Evolutionary conservation across 2,888 invertebrate genomes (phyloP).

Genomic region (Dasysyrphus tricinctus): DNA sequence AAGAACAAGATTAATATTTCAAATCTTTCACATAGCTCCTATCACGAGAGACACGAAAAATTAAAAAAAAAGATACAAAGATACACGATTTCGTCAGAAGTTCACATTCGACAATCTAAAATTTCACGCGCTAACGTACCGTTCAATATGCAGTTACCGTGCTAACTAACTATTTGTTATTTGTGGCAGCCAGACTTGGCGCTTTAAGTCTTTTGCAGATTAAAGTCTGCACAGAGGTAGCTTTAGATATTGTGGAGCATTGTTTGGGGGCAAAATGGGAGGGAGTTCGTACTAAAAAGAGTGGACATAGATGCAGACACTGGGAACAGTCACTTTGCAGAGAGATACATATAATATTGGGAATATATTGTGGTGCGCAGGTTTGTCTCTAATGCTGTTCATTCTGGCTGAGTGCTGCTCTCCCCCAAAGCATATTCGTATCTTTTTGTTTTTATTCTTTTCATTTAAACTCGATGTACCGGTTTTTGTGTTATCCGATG

Average conservation of each 20-base stretch:
- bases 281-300: constrained; percentile 63
- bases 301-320: constrained; percentile 39
- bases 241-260: constrained; percentile 9
- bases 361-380: constrained; percentile 51
- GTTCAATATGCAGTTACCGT: constrained; percentile 71
- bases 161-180: constrained; percentile 70
- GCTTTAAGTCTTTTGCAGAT: constrained; percentile 45
- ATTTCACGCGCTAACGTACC: constrained; percentile 64
- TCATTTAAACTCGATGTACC: constrained; percentile 64
- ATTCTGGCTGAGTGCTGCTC: constrained; percentile 1
- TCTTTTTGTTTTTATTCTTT: constrained; percentile 46
- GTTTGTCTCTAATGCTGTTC: too few species aligned
- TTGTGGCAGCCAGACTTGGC: constrained; percentile 34
- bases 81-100: constrained; percentile 53
- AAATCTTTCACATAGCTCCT: constrained; percentile 41
- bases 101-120: constrained; percentile 13
- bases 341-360: constrained; percentile 13
- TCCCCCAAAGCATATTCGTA: constrained; percentile 8
- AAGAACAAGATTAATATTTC: constrained; percentile 2
- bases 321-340: constrained; percentile 46
- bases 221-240: constrained; percentile 36
- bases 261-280: neutral
- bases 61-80: constrained; percentile 14
- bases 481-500: constrained; percentile 50
- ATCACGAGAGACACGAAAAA: constrained; percentile 42